phyloP scores from a whole-genome alignment of 2,797 vertebrate genomes.

The Argya squamiceps region DNA sequence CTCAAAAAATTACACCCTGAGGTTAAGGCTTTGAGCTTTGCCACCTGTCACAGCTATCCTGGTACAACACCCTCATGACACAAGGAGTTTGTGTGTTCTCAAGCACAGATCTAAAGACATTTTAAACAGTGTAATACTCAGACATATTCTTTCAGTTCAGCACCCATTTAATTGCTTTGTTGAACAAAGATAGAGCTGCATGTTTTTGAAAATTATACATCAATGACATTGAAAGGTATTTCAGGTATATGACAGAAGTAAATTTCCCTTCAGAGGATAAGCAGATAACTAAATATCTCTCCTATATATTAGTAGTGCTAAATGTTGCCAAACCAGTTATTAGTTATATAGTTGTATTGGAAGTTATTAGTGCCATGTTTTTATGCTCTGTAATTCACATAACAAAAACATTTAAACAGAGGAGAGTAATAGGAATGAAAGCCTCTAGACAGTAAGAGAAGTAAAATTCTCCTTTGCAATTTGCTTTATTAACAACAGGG shows the following conservation, averaged over 20 bases:
- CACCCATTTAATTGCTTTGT: neutral
- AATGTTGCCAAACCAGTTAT: neutral
- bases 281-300: neutral
- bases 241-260: neutral
- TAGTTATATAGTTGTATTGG: neutral
- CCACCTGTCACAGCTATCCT: neutral
- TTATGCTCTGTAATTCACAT: neutral
- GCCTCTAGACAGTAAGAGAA: neutral
- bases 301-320: neutral
- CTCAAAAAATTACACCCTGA: neutral
- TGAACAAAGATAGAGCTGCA: neutral
- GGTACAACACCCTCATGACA: neutral
- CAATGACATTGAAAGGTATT: neutral
- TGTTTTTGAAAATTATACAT: neutral
- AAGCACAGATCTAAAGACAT: neutral
- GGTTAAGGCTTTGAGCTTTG: neutral
- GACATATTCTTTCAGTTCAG: neutral
- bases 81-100: neutral
- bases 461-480: neutral
- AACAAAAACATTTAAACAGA: neutral
- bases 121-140: neutral
- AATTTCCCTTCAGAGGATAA: neutral
- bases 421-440: neutral
- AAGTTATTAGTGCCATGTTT: neutral
- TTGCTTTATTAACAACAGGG: neutral